Evolutionary conservation across 2,113 vertebrate species (phyloP).

Genomic region (Danio rerio): DNA sequence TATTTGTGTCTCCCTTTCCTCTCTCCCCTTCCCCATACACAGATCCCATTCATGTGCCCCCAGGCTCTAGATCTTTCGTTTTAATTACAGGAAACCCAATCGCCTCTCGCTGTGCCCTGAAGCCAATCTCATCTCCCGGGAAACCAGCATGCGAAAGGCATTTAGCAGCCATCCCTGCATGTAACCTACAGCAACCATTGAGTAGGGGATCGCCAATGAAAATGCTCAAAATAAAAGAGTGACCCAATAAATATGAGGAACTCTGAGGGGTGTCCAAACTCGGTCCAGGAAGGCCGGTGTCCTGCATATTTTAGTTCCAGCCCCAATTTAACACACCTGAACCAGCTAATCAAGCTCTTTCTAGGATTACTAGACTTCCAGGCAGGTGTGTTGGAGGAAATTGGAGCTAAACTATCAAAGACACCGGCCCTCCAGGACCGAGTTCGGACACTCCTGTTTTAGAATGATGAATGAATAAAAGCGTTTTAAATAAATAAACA

Average conservation of each 20-base stretch:
- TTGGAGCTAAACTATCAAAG: too few species aligned
- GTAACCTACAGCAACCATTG: constrained; percentile 47
- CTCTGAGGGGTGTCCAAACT: too few species aligned
- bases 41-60: constrained; percentile 68
- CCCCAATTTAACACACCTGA: too few species aligned
- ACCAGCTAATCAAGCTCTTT: too few species aligned
- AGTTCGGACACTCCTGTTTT: too few species aligned
- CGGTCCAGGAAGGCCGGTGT: too few species aligned
- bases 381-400: too few species aligned
- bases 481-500: too few species aligned
- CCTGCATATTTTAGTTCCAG: too few species aligned
- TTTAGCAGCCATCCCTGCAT: constrained; percentile 52
- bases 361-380: too few species aligned
- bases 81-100: constrained; percentile 77
- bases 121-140: constrained; percentile 73
- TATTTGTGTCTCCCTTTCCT: constrained; percentile 9
- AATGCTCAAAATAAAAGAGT: constrained; percentile 1
- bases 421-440: too few species aligned
- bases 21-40: constrained; percentile 45
- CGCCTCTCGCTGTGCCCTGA: constrained; percentile 52
- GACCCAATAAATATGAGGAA: constrained; percentile 1
- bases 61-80: constrained; percentile 67
- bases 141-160: constrained; percentile 67
- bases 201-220: constrained; percentile 18
- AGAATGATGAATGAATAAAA: too few species aligned